Evolutionary conservation across 1,140 invertebrate genomes (phyloP), one percentile per base, ranked within the genome.

Genomic region (Papilio dardanus): DNA sequence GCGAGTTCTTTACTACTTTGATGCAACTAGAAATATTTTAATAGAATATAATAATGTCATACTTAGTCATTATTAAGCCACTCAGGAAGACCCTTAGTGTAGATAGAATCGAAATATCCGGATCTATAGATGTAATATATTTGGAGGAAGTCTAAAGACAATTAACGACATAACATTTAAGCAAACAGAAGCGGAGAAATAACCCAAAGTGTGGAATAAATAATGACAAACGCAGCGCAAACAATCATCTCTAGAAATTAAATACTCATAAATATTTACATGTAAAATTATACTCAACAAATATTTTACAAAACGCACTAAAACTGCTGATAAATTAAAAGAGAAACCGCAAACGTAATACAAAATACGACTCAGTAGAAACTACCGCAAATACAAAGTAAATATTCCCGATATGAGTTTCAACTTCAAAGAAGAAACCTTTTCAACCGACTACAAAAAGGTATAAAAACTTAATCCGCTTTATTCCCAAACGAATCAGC

Each of bases 241-340:
- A 54, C 8, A 54, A 0, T 12, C 7, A 54, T 54, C 21, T 54
- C 21, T 28, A 24, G 21, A 54, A 54, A 54, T 28, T 21, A 54
- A 54, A 54, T 54, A 54, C 24, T 54, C 2, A 54, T 24, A 54
- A 54, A 54, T 54, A 54, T 54, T 54, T 54, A 8, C 50, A 54
- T 12, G 19, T 54, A 10, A 54, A 46, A 46, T 21, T 24, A 28
- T 24, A 19, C 5, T 54, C 19, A 54, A 3, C 8, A 54, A 54
- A 54, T 54, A 24, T 24, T 54, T 24, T 54, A 24, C 7, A 54
- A 24, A 24, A 54, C 19, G 50, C 19, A 24, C 10, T 12, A 54
- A 54, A 24, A 54, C 21, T 42, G 14, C 8, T 21, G 46, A 19
- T 6, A 8, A 24, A 21, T 50, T 21, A 50, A 50, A 50, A 50